Conservation (phyloP, 2,113 vertebrate genomes). For the Takifugu bimaculatus region DNA sequence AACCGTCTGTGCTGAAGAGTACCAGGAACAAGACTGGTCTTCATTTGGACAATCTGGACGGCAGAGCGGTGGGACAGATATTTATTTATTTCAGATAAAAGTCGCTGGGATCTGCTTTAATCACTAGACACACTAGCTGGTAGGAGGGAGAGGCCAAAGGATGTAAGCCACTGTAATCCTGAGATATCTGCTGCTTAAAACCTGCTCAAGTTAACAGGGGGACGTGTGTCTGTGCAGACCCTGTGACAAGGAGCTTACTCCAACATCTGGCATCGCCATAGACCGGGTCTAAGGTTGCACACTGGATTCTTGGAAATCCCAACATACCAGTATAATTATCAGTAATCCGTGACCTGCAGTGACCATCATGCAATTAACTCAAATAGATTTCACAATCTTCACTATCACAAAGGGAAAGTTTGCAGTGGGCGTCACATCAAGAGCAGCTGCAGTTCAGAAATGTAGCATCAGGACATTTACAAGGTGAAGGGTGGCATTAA, state of each 20-base stretch:
- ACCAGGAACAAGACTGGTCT: conserved; percentile 36
- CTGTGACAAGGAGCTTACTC: conserved; percentile 63
- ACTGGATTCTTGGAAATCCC: conserved; percentile 20
- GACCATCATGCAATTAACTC: not conserved
- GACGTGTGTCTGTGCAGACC: conserved; percentile 50
- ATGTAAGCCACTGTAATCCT: conserved; percentile 83
- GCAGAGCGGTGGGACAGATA: conserved; percentile 22
- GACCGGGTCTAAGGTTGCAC: conserved; percentile 50
- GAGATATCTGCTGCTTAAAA: conserved; percentile 74
- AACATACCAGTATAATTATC: not conserved
- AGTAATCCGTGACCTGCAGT: not conserved
- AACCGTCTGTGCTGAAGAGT: conserved; percentile 51
- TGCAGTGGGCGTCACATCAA: no score
- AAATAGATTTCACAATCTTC: not conserved
- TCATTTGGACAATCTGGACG: conserved; percentile 46
- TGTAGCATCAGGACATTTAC: no score
- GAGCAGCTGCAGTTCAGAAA: no score
- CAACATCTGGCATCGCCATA: conserved; percentile 70
- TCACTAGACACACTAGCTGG: conserved; percentile 62
- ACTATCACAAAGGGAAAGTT: no score
- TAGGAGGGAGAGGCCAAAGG: conserved; percentile 69
- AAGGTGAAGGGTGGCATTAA: no score
- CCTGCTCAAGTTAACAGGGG: conserved; percentile 58
- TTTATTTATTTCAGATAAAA: conserved; percentile 61
- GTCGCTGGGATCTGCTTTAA: conserved; percentile 74